Evolutionary conservation across 2,113 vertebrate genomes (phyloP), one percentile per base, ranked within the genome.

Genomic region (Bubo bubo): DNA sequence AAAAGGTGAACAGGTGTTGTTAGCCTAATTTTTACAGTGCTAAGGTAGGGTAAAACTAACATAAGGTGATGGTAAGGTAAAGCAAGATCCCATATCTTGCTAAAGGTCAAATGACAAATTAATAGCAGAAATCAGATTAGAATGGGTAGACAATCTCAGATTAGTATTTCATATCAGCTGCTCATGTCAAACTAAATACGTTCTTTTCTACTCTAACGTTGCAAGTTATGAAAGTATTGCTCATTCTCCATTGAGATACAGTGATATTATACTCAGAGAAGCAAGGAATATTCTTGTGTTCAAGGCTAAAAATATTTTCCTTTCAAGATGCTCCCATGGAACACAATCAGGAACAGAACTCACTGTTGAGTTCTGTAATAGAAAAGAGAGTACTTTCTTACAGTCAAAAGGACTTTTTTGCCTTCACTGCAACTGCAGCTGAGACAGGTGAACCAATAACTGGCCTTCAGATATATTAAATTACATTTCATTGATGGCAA

Each of bases 381-480:
- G 60, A 91, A 84, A 94, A 87, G 60, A 86, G 30, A 85, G 20
- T 72, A 72, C 60, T 79, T 88, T 70, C 74, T 91, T 82, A 89
- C 70, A 87, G 77, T 79, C 34, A 75, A 43, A 88, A 74, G 39
- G 60, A 88, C 45, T 50, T 81, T 75, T 90, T 81, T 87, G 14
- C 60, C 67, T 86, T 90, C 59, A 23, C 41, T 80, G 64, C 39
- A 74, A 81, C 64, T 72, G 47, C 91, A 89, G 68, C 84, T 87
- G 60, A 95, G 59, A 68, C 71, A 79, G 73, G 90, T 89, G 91
- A 96, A 79, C 79, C 39, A 84, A 60, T 95, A 86, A 79, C 56
- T 91, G 83, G 94, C 88, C 93, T 86, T 92, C 76, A 91, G 73
- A 75, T 95, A 80, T 60, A 95, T 92, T 95, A 92, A 96, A 96